Percentiles rank a stretch among this genome's conserved stretches.
phyloP scores from a whole-genome alignment of 2,888 invertebrate genomes.

The Osmoderma eremita region DNA sequence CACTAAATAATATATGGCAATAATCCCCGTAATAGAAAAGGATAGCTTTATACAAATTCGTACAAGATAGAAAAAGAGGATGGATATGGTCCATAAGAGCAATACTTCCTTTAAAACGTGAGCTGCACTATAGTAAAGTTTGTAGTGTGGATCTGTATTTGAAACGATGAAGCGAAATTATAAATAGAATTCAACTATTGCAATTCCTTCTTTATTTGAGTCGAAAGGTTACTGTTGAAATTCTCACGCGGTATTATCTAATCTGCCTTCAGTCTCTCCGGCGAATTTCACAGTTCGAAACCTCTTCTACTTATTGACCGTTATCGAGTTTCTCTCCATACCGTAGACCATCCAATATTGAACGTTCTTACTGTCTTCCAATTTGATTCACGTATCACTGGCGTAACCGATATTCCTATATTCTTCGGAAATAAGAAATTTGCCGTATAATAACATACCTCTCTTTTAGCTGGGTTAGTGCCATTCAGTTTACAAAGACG shows the following conservation, averaged over 20 bases:
- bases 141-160: no score
- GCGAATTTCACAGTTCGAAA: constrained; percentile 34
- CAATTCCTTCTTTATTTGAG: constrained; percentile 20
- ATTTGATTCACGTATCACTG: constrained; percentile 31
- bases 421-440: constrained; percentile 28
- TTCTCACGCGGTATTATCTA: constrained; percentile 39
- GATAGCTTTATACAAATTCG: no score
- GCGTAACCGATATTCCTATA: constrained; percentile 14
- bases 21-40: no score
- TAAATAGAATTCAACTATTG: constrained; percentile 27
- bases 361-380: constrained; percentile 23
- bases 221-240: constrained; percentile 34
- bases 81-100: no score
- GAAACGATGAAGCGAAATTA: no score
- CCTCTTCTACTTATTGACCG: constrained; percentile 28
- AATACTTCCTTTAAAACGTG: no score
- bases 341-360: constrained; percentile 17
- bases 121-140: no score
- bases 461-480: not conserved
- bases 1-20: no score
- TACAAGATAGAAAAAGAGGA: no score
- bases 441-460: not conserved
- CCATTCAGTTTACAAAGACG: not conserved
- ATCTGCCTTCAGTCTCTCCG: constrained; percentile 38
- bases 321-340: constrained; percentile 37